phyloP scores from a whole-genome alignment of 2,113 vertebrate genomes.

The Lampris megalopsis region DNA sequence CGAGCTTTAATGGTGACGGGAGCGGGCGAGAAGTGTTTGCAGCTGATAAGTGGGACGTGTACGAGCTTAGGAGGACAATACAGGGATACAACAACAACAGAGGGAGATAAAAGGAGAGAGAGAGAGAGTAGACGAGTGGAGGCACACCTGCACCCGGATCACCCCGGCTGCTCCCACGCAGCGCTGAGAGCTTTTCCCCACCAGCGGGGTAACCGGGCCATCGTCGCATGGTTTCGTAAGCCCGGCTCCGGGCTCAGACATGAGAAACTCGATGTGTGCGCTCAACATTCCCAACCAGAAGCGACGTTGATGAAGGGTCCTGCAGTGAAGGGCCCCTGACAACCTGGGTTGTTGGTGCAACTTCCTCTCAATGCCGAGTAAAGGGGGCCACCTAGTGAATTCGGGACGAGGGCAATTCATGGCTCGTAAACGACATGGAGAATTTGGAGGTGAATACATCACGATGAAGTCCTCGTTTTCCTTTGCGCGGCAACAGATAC shows the following conservation, averaged over 20 bases:
- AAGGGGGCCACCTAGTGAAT: slow-evolving; percentile 29
- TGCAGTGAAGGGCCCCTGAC: slow-evolving; percentile 36
- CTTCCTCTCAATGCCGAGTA: slow-evolving; percentile 29
- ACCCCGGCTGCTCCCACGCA: slow-evolving; percentile 70
- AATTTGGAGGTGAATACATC: slow-evolving; percentile 39
- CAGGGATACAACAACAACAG: slow-evolving; percentile 50
- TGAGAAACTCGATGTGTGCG: slow-evolving; percentile 57
- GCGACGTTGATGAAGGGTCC: not conserved
- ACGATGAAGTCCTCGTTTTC: not conserved
- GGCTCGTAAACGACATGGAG: slow-evolving; percentile 48
- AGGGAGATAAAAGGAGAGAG: slow-evolving; percentile 17
- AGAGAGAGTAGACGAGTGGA: not conserved
- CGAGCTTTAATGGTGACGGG: slow-evolving; percentile 44
- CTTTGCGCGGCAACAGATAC: too few species aligned
- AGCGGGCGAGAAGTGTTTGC: slow-evolving; percentile 55
- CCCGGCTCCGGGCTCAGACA: slow-evolving; percentile 31
- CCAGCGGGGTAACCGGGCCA: slow-evolving; percentile 69
- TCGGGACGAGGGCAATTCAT: slow-evolving; percentile 34
- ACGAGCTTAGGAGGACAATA: slow-evolving; percentile 55
- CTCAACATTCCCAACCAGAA: slow-evolving; percentile 34
- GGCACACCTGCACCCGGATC: slow-evolving; percentile 48
- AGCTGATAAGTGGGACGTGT: slow-evolving; percentile 71
- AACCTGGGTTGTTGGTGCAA: slow-evolving; percentile 38
- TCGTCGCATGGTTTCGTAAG: slow-evolving; percentile 65
- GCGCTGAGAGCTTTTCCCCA: slow-evolving; percentile 60